Conservation (phyloP, 2,797 vertebrate genomes). For the Ctenopoma kingsleyae region DNA sequence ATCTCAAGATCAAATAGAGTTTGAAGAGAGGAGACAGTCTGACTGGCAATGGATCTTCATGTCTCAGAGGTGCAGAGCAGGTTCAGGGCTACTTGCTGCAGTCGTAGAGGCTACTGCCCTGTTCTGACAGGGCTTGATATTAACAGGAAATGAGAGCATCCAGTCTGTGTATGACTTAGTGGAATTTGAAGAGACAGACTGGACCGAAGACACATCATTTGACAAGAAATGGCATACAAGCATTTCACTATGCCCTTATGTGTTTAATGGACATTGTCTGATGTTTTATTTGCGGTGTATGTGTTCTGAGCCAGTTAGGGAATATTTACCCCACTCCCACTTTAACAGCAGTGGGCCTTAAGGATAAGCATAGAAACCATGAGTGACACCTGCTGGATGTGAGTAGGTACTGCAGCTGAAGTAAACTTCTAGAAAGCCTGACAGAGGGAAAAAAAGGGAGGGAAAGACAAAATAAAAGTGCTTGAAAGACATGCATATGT, state of each 20-base stretch:
- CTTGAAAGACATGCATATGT: not conserved
- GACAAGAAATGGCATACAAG: not conserved
- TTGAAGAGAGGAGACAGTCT: constrained; percentile 20
- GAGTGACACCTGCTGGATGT: constrained; percentile 82
- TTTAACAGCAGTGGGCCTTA: not conserved
- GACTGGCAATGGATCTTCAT: constrained; percentile 27
- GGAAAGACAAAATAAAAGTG: not conserved
- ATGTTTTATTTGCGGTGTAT: not conserved
- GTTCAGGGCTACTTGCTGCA: constrained; percentile 13
- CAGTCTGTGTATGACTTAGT: not conserved
- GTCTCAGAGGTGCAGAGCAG: constrained; percentile 23
- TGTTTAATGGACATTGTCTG: not conserved
- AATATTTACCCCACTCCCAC: constrained; percentile 9
- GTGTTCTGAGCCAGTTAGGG: constrained; percentile 10
- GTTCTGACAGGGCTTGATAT: constrained; percentile 33
- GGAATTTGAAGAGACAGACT: constrained; percentile 23
- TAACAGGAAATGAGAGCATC: constrained; percentile 36
- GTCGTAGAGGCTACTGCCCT: constrained; percentile 7
- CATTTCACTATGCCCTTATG: not conserved
- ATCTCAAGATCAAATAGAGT: constrained; percentile 20
- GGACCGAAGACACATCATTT: not conserved
- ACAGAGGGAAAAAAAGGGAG: not conserved
- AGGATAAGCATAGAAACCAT: constrained; percentile 53
- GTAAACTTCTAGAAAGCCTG: not conserved
- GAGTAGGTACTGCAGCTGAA: constrained; percentile 56